A percentile compares a stretch with the other conserved stretches of the same genome.
phyloP scores from a whole-genome alignment of 2,797 vertebrate species.

The Ibycter americanus region DNA sequence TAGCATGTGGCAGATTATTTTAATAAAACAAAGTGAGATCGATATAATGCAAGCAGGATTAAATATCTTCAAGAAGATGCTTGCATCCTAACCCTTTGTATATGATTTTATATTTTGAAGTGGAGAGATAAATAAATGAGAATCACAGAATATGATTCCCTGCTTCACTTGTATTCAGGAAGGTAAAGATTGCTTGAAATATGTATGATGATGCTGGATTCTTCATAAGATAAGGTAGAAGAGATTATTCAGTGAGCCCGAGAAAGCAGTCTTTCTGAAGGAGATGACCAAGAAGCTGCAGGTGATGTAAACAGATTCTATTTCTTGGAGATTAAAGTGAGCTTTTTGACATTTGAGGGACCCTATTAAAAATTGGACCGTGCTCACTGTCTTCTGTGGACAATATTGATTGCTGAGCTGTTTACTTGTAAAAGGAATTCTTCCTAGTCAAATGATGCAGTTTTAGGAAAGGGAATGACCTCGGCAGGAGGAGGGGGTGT shows the following conservation, averaged over 20 bases:
- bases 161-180: background rate
- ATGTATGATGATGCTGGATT: background rate
- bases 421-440: background rate
- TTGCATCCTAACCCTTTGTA: background rate
- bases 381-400: background rate
- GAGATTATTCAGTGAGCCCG: background rate
- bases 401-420: background rate
- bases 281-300: background rate
- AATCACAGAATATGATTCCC: background rate
- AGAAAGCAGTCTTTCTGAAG: background rate
- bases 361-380: constrained; percentile 6
- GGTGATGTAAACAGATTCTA: constrained; percentile 24
- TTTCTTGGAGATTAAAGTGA: constrained; percentile 29
- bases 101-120: background rate
- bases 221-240: background rate
- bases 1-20: background rate
- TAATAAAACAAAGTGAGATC: background rate
- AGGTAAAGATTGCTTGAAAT: background rate
- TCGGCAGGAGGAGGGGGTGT: background rate
- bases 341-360: constrained; percentile 26
- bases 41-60: background rate
- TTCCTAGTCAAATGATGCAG: constrained; percentile 9
- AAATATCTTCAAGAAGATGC: background rate
- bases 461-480: constrained; percentile 55
- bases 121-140: background rate